Conservation (phyloP, 2,888 invertebrate genomes). For the Corbicula japonica region DNA sequence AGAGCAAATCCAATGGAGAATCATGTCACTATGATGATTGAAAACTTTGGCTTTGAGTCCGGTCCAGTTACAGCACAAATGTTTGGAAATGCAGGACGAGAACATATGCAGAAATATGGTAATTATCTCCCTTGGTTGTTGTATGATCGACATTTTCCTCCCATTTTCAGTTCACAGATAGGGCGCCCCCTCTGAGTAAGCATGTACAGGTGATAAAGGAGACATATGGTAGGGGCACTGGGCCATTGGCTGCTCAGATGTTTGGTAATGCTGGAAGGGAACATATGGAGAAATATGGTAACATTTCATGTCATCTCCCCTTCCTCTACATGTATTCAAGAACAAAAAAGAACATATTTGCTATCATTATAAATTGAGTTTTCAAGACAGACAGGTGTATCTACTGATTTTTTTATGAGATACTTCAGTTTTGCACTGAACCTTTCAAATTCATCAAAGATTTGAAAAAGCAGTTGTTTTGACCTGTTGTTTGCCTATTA, state of each 20-base stretch:
- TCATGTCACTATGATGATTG: conserved; percentile 94
- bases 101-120: conserved; percentile 98
- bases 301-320: conserved; percentile 13
- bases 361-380: too few species aligned
- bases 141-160: neutral
- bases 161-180: conserved; percentile 86
- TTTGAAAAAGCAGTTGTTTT: too few species aligned
- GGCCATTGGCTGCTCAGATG: conserved; percentile 97
- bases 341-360: too few species aligned
- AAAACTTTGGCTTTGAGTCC: conserved; percentile 92
- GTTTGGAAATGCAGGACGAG: conserved; percentile 98
- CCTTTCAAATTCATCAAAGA: too few species aligned
- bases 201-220: conserved; percentile 95
- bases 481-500: too few species aligned
- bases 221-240: conserved; percentile 92
- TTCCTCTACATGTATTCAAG: neutral
- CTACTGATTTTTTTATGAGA: too few species aligned
- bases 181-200: conserved; percentile 90
- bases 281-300: conserved; percentile 97
- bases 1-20: conserved; percentile 90
- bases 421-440: too few species aligned
- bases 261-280: conserved; percentile 98
- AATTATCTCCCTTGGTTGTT: conserved; percentile 8
- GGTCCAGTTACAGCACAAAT: conserved; percentile 97
- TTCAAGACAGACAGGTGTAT: too few species aligned